phyloP scores from a whole-genome alignment of 92 coral and sea anemone species.

The Desmophyllum pertusum region DNA sequence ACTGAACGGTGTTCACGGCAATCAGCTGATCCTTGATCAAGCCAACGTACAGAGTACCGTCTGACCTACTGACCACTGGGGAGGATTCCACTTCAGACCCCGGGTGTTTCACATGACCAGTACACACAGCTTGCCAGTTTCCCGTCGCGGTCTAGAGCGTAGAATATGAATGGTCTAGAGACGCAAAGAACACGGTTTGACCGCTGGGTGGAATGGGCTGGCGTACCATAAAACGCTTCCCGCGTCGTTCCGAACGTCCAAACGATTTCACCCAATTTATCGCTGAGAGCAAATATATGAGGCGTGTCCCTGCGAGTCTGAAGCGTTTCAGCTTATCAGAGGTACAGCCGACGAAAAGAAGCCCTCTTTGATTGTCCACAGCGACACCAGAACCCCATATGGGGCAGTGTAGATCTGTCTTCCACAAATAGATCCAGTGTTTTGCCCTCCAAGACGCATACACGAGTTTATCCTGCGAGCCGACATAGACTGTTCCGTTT shows the following conservation, averaged over 20 bases:
- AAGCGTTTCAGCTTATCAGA: constrained; percentile 53
- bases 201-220: constrained; percentile 63
- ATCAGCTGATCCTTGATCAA: constrained; percentile 71
- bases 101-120: constrained; percentile 78
- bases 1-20: constrained; percentile 68
- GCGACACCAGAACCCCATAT: constrained; percentile 76
- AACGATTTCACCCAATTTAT: constrained; percentile 57
- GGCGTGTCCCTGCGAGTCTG: constrained; percentile 33
- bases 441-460: constrained; percentile 61
- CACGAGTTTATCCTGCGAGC: constrained; percentile 65
- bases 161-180: constrained; percentile 76
- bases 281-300: constrained; percentile 57
- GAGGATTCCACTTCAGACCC: constrained; percentile 88
- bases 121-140: constrained; percentile 66
- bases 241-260: constrained; percentile 74
- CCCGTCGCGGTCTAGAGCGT: constrained; percentile 78
- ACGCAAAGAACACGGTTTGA: constrained; percentile 75
- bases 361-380: constrained; percentile 64
- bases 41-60: constrained; percentile 82
- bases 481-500: constrained; percentile 63
- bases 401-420: constrained; percentile 61
- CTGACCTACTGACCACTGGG: constrained; percentile 72
- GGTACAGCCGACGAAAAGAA: constrained; percentile 67
- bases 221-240: constrained; percentile 73
- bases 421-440: constrained; percentile 77